phyloP scores from a whole-genome alignment of 2,797 vertebrate species.

The Halcyon smyrnensis region DNA sequence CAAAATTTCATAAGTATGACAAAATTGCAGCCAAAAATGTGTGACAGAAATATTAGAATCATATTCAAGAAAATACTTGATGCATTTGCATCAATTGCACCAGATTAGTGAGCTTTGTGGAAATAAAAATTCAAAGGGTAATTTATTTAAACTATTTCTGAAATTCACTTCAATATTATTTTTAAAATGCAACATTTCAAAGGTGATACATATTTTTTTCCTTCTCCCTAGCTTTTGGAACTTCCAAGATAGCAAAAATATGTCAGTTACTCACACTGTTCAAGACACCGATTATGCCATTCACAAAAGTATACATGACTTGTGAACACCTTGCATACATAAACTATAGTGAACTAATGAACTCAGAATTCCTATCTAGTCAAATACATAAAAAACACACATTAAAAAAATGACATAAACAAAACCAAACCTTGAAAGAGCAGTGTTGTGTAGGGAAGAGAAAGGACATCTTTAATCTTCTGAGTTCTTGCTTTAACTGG shows the following conservation, averaged over 20 bases:
- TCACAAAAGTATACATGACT: background rate
- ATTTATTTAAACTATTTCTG: background rate
- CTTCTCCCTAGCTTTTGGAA: background rate
- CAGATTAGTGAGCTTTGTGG: background rate
- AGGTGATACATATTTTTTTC: background rate
- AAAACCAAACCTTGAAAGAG: background rate
- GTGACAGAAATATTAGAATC: background rate
- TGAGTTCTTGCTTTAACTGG: background rate
- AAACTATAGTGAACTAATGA: background rate
- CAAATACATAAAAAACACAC: background rate
- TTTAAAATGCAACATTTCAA: background rate
- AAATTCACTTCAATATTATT: background rate
- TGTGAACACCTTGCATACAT: background rate
- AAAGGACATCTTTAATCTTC: background rate
- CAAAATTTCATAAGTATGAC: background rate
- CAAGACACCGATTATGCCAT: accelerated
- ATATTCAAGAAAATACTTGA: background rate
- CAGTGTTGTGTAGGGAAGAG: background rate
- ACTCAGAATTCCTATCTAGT: background rate
- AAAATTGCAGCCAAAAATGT: background rate
- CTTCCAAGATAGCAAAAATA: background rate
- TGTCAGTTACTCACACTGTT: background rate
- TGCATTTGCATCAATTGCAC: background rate
- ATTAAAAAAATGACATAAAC: background rate
- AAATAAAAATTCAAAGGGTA: background rate